Evolutionary conservation across 2,113 vertebrate species (phyloP), one percentile per base, ranked within the genome.

Genomic region (Cavia aperea): DNA sequence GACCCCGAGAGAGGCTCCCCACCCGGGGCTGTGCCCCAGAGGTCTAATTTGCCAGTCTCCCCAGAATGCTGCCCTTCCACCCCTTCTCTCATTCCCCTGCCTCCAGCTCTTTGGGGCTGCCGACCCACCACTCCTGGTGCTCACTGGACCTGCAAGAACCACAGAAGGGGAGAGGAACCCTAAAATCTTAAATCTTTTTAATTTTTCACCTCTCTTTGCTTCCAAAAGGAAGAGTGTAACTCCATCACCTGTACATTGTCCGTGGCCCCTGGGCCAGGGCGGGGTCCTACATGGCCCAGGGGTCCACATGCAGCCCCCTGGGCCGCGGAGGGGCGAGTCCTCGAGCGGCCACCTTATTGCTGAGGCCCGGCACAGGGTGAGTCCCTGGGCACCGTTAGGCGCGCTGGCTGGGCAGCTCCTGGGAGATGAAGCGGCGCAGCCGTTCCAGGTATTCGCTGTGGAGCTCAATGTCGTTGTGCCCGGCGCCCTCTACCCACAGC

Each of bases 371-470:
- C 82, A 78, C 39, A 14, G 95, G 23, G 68, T 13, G 2, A 24
- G 24, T 81, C 33, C 18, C 29, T 2, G 23, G 79, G 21, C 43
- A 0, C 5, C n/a, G 96, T 93, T 96, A 98, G 96, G 96, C 96
- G 93, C 97, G 97, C 82, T 98, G 98, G 65, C 92, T 97, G 1
- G 97, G 97, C 98, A 99, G 96, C 97, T 99, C 99, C 97, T 99
- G 99, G 78, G 98, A 98, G 95, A 99, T 99, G 98, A 99, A 99
- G 81, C 97, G 98, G 79, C 98, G 98, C 95, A 99, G 98, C 91
- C 99, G 98, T 96, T 99, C 99, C 97, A 99, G 98, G 97, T 99
- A 99, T 97, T 99, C 99, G 97, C 98, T 99, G 98, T 99, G 99
- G 62, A 99, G 97, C 98, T 99, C 99, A 81, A 99, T 99, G 97